Evolutionary conservation across 2,797 vertebrate genomes (phyloP).

Genomic region (Presbytis comata): DNA sequence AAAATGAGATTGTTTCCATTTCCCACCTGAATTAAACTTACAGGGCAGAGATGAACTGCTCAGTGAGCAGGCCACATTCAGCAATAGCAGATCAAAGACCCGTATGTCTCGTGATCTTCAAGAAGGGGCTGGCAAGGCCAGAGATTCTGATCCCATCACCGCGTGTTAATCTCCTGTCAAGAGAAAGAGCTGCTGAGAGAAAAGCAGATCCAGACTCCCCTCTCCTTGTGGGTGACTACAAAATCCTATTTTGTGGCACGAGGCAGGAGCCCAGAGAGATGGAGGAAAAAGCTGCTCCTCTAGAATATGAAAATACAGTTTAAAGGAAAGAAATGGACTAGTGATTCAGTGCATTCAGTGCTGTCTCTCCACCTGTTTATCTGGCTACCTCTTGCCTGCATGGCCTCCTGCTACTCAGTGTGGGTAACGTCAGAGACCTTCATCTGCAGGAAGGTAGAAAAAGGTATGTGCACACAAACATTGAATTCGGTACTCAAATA

Average conservation of each 20-base stretch:
- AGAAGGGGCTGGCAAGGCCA: not conserved
- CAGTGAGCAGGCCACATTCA: not conserved
- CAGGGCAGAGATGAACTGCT: not conserved
- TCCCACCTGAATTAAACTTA: not conserved
- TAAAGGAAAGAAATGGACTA: not conserved
- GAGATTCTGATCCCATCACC: too few relatives aligned
- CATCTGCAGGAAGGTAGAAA: not conserved
- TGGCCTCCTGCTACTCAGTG: not conserved
- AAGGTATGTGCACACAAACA: not conserved
- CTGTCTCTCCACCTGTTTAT: not conserved
- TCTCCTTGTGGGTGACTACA: not conserved
- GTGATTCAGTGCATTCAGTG: not conserved
- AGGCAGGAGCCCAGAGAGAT: not conserved
- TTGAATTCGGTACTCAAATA: not conserved
- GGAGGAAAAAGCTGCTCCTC: not conserved
- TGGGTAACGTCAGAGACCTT: not conserved
- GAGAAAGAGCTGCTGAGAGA: not conserved
- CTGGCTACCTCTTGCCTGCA: not conserved
- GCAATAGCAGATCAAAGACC: too few relatives aligned
- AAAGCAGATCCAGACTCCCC: not conserved
- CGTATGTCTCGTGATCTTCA: accelerated
- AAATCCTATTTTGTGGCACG: not conserved
- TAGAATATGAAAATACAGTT: not conserved
- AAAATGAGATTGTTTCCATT: not conserved
- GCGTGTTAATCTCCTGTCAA: not conserved